These are phyloP conservation scores for Hemichromis elongatus DNA, from an alignment of 2,113 vertebrate species.

Conservation along the genomic window DNA sequence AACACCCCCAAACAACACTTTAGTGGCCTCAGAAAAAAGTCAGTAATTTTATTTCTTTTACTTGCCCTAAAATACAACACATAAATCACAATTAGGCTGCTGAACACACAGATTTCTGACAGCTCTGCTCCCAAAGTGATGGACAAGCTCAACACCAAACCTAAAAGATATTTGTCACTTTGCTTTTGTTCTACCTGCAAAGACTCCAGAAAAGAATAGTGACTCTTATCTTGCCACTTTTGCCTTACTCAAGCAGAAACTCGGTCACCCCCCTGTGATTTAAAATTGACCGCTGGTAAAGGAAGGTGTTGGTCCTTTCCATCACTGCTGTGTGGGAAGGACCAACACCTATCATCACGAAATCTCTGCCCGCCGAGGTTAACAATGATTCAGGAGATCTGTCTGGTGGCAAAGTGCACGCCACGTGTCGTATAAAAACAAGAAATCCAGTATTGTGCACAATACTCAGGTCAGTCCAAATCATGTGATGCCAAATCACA, in stretches of 20 bases:
- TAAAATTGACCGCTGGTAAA: not conserved
- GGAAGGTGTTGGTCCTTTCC: not conserved
- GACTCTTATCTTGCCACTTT: not conserved
- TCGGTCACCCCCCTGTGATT: not conserved
- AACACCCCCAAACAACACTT: not conserved
- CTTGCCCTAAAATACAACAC: not conserved
- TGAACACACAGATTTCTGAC: not conserved
- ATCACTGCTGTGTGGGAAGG: not conserved
- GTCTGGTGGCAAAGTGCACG: not conserved
- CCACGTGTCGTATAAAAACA: not conserved
- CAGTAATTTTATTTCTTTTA: not conserved
- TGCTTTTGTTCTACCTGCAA: not conserved
- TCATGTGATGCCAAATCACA: not conserved
- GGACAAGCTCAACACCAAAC: not conserved
- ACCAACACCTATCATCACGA: not conserved
- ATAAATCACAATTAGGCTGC: not conserved
- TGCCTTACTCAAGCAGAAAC: not conserved
- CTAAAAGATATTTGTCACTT: not conserved
- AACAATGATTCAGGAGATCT: not conserved
- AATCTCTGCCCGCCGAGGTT: not conserved
- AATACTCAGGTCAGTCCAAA: not conserved
- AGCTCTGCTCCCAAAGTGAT: not conserved
- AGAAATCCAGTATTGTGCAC: not conserved
- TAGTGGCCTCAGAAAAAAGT: not conserved
- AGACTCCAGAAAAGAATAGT: not conserved